Evolutionary conservation across 1,140 invertebrate genomes (phyloP).

Genomic region (Drosophila asahinai): DNA sequence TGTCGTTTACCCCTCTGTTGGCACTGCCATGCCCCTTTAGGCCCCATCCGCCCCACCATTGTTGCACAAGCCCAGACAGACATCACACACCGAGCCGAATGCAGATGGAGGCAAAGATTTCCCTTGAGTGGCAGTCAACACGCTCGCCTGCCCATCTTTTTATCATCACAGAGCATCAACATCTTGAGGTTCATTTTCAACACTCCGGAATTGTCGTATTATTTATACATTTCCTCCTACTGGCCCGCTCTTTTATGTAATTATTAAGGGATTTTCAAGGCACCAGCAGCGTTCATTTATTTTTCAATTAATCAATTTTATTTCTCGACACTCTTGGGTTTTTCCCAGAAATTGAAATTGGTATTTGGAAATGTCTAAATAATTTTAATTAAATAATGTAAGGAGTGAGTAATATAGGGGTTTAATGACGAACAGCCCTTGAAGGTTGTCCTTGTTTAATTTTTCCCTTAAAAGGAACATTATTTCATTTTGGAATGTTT

Average conservation of each 20-base stretch:
- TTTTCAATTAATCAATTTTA: slow-evolving; percentile 10
- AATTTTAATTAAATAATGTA: background rate
- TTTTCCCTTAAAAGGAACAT: background rate
- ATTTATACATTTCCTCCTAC: slow-evolving; percentile 32
- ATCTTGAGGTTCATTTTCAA: slow-evolving; percentile 53
- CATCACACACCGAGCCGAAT: slow-evolving; percentile 20
- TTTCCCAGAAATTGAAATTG: background rate
- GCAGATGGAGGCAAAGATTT: slow-evolving; percentile 56
- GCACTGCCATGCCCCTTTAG: slow-evolving; percentile 21
- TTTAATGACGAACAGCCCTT: background rate
- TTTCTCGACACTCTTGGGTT: background rate
- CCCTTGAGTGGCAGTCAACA: slow-evolving; percentile 69
- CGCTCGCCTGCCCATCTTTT: slow-evolving; percentile 49
- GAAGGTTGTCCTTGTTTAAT: background rate
- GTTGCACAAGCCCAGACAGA: slow-evolving; percentile 48
- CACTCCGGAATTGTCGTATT: slow-evolving; percentile 61
- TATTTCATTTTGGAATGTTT: background rate
- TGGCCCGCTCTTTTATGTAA: background rate
- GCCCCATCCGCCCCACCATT: slow-evolving; percentile 16
- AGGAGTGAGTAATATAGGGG: background rate
- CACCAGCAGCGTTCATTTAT: slow-evolving; percentile 1
- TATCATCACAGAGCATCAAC: slow-evolving; percentile 40
- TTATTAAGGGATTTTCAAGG: slow-evolving; percentile 11
- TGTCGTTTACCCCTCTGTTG: slow-evolving; percentile 37
- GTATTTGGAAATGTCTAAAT: background rate